Evolutionary conservation across 2,888 invertebrate genomes (phyloP).

Genomic region (Hirtodrosophila confusa): DNA sequence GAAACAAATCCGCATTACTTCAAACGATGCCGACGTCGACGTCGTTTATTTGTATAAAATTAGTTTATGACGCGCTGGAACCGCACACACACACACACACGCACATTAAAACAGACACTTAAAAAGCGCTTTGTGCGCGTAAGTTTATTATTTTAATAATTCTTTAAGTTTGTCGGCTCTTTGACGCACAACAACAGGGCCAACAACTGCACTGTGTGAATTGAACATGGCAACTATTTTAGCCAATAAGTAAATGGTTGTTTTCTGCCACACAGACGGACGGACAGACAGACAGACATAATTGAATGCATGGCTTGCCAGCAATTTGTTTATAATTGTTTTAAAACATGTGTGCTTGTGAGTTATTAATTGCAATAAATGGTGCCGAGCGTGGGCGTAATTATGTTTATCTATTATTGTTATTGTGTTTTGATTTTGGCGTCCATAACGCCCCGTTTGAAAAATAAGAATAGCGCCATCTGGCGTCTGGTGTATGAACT

Average conservation of each 20-base stretch:
- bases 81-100: constrained; percentile 23
- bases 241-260: constrained; percentile 17
- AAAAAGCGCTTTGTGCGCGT: constrained; percentile 64
- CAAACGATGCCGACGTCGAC: constrained; percentile 51
- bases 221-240: constrained; percentile 55
- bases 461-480: constrained; percentile 14
- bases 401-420: constrained; percentile 11
- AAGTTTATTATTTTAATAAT: constrained; percentile 78
- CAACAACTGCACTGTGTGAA: constrained; percentile 63
- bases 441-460: constrained; percentile 14
- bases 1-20: constrained; percentile 60
- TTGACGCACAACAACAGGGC: constrained; percentile 62
- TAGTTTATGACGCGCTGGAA: constrained; percentile 64
- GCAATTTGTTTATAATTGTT: constrained; percentile 62
- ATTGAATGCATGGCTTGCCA: constrained; percentile 53
- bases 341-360: constrained; percentile 20
- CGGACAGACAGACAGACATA: not conserved
- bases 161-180: constrained; percentile 58
- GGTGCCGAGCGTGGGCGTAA: constrained; percentile 44
- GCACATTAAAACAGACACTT: constrained; percentile 60
- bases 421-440: constrained; percentile 21
- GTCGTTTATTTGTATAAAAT: constrained; percentile 75
- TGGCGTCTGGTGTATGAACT: not conserved
- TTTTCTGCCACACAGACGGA: constrained; percentile 3
- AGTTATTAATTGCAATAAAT: constrained; percentile 71